Base-by-base conservation (phyloP, 2,797 vertebrate genomes). In the Amniataba percoides region DNA sequence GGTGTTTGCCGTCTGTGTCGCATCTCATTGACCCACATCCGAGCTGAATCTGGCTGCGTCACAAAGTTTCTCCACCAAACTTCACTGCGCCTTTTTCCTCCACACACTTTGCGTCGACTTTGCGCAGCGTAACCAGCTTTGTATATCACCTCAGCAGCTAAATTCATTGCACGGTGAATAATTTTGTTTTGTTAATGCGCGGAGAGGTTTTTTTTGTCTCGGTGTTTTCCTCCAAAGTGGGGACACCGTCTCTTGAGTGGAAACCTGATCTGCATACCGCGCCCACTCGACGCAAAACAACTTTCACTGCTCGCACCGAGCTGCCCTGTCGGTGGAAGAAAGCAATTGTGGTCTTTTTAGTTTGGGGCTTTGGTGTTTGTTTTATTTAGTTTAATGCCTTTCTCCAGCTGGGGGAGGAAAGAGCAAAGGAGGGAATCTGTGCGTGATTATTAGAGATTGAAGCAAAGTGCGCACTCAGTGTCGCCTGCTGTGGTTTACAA, bases 251-350 rank as follows among this genome's bases (percentile, higher is more conserved):
- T 27, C 67, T 5, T 5, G 31, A 42, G 59, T 73, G 74, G 90
- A 84, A 91, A 94, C 77, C 45, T 79, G 87, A 93, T 80, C 86
- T 42, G 51, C 73, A 69, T 14, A 86, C 93, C 89, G 91, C 93
- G 88, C 92, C 92, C 92, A 93, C 93, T 85, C 49, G n/a, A 74
- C 86, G 52, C 78, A 93, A 94, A 31, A 95, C 93, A 94, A 91
- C 88, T 92, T 90, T 92, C 87, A 59, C 88, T 31, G 27, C 27
- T 86, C 9, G 4, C 3, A 40, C 58, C 1, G 19, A 61, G 69
- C 15, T 18, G 65, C 18, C 8, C 19, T 14, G 36, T 15, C 0
- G 40, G 7, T 18, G 14, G n/a, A 64, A 67, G 13, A 45, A 49
- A 15, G 39, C 11, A 42, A 39, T 27, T 25, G 5, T 42, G 25